phyloP scores from a whole-genome alignment of 2,888 invertebrate species.

The Leucophenga montana region DNA sequence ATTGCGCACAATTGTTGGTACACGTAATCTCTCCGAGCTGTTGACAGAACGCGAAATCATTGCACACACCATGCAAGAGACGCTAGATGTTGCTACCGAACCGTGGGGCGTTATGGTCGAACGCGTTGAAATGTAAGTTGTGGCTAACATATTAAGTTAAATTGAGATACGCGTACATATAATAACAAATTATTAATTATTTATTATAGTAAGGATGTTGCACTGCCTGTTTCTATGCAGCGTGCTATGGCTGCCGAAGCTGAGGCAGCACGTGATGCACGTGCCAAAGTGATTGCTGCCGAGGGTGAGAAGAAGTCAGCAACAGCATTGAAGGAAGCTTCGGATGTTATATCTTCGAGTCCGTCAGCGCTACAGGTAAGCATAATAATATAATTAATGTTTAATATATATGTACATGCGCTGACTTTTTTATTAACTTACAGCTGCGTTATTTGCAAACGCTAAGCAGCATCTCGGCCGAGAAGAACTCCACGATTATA shows the following conservation, averaged over 20 bases:
- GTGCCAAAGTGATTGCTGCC: slow-evolving; percentile 79
- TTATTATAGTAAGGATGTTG: slow-evolving; percentile 82
- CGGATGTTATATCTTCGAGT: slow-evolving; percentile 84
- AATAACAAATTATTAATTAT: background rate
- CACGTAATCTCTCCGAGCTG: slow-evolving; percentile 91
- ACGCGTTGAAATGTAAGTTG: slow-evolving; percentile 94
- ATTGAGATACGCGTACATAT: too few species aligned
- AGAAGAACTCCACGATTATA: slow-evolving; percentile 95
- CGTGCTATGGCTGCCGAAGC: slow-evolving; percentile 89
- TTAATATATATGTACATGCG: background rate
- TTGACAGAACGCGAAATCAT: slow-evolving; percentile 93
- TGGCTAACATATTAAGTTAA: slow-evolving; percentile 68
- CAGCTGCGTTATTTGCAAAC: slow-evolving; percentile 91
- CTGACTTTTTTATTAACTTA: slow-evolving; percentile 18
- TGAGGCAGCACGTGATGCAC: slow-evolving; percentile 84
- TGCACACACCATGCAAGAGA: slow-evolving; percentile 91
- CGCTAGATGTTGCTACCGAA: slow-evolving; percentile 81
- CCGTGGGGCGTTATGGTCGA: slow-evolving; percentile 96
- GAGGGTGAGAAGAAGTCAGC: slow-evolving; percentile 90
- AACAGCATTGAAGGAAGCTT: slow-evolving; percentile 85
- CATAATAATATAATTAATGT: background rate
- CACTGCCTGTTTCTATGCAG: slow-evolving; percentile 84
- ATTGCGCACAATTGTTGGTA: slow-evolving; percentile 91
- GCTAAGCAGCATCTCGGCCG: slow-evolving; percentile 90
- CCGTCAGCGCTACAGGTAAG: slow-evolving; percentile 79